Evolutionary conservation across 1,140 invertebrate species (phyloP).

Genomic region (Diabrotica undecimpunctata): DNA sequence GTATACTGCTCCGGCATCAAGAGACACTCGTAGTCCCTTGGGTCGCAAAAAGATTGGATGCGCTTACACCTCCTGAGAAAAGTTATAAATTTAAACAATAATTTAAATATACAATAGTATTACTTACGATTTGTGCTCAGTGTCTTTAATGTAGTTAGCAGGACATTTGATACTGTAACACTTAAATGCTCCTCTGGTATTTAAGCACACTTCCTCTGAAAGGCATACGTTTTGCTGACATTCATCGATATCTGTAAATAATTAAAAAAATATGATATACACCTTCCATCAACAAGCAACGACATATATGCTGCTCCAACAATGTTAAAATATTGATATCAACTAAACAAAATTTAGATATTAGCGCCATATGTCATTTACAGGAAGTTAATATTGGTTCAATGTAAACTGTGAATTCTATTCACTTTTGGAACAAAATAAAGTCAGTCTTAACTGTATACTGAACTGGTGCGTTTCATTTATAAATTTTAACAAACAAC

Average conservation of each 20-base stretch:
- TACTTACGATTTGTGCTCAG: slow-evolving; percentile 70
- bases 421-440: too few relatives aligned
- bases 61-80: slow-evolving; percentile 73
- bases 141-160: slow-evolving; percentile 70
- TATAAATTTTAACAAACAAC: too few relatives aligned
- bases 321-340: too few relatives aligned
- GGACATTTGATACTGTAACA: slow-evolving; percentile 87
- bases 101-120: too few relatives aligned
- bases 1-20: slow-evolving; percentile 77
- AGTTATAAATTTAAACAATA: slow-evolving; percentile 40
- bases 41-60: slow-evolving; percentile 61
- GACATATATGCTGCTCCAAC: too few relatives aligned
- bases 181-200: slow-evolving; percentile 81
- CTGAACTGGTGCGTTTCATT: too few relatives aligned
- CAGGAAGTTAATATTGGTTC: too few relatives aligned
- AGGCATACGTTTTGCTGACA: slow-evolving; percentile 66
- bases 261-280: background rate
- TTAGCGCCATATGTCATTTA: too few relatives aligned
- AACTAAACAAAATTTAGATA: too few relatives aligned
- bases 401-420: too few relatives aligned
- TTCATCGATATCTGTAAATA: slow-evolving; percentile 78
- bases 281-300: too few relatives aligned
- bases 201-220: slow-evolving; percentile 79
- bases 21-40: slow-evolving; percentile 67
- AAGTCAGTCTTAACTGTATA: too few relatives aligned